Evolutionary conservation across 2,888 invertebrate genomes (phyloP), one percentile per base, ranked within the genome.

Genomic region (Acrobasis repandana): DNA sequence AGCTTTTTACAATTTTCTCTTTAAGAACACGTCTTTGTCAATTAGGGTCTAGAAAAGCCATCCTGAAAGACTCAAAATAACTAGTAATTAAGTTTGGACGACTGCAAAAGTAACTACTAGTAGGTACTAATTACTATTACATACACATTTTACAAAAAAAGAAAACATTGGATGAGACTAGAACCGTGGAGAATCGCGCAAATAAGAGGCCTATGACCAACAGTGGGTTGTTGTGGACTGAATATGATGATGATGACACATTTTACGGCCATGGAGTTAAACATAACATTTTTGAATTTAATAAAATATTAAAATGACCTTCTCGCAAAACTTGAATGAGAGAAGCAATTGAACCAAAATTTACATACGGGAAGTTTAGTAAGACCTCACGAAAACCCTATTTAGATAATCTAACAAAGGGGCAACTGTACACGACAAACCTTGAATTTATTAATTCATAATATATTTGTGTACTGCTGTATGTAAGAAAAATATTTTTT

Each of bases 1-100:
- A 73, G 74, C 72, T 73, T 73, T 28, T 71, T 64, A 65, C 62
- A 58, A 61, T 62, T 63, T 73, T 68, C 67, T 66, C 68, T 72
- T 64, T 65, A 46, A 47, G 66, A 63, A 72, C 67, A 68, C 68
- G 71, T 72, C 71, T 62, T 67, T 68, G 67, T 67, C 73, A 72
- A 76, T 75, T 73, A 73, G 60, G 68, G 63, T 67, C 61, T 60
- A 58, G 61, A 59, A 62, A 51, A 62, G 36, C 56, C 65, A 60
- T 56, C 56, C 48, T 47, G 59, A 59, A 57, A 61, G 63, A 66
- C 63, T 71, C 58, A 62, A 59, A 63, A 67, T 38, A 54, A 63
- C 61, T 62, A 65, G 72, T 66, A 74, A 77, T 71, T 43, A 65
- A 63, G 73, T 72, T 67, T 38, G 18, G 36, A 54, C 43, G 38